phyloP scores from a whole-genome alignment of 2,113 vertebrate genomes.

The Indicator maculatus region DNA sequence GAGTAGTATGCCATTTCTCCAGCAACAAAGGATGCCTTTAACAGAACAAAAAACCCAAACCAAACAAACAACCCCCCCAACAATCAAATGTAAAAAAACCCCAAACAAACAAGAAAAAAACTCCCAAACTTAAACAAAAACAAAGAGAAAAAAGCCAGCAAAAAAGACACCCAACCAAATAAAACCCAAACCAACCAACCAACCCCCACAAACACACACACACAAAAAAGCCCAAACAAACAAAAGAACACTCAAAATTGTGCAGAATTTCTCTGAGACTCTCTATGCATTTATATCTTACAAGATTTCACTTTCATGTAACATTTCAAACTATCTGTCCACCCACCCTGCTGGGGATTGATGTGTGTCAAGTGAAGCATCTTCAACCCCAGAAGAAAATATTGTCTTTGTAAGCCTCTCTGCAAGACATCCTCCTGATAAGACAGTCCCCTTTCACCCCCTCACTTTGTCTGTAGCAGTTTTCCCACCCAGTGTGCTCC shows the following conservation, averaged over 20 bases:
- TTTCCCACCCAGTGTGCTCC: constrained; percentile 46
- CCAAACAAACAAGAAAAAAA: too few species aligned
- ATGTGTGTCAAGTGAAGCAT: constrained; percentile 13
- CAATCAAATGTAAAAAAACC: too few species aligned
- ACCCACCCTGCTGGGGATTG: constrained; percentile 62
- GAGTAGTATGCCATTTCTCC: neutral
- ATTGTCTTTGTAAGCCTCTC: constrained; percentile 44
- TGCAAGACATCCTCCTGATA: neutral
- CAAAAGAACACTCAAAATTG: neutral
- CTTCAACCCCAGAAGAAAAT: constrained; percentile 37
- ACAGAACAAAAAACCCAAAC: neutral
- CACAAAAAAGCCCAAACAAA: too few species aligned
- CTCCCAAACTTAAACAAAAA: too few species aligned
- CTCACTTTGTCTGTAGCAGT: constrained; percentile 4
- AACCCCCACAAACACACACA: too few species aligned
- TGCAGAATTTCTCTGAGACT: constrained; percentile 10
- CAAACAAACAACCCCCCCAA: too few species aligned
- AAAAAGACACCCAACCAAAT: neutral
- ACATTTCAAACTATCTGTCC: constrained; percentile 50
- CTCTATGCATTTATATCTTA: constrained; percentile 35
- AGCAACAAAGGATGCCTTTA: neutral
- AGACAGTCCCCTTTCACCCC: neutral
- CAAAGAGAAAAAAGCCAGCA: neutral
- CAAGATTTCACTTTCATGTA: constrained; percentile 42
- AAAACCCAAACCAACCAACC: too few species aligned